phyloP scores from a whole-genome alignment of 1,140 invertebrate species.

The Lasaia peninsularis region DNA sequence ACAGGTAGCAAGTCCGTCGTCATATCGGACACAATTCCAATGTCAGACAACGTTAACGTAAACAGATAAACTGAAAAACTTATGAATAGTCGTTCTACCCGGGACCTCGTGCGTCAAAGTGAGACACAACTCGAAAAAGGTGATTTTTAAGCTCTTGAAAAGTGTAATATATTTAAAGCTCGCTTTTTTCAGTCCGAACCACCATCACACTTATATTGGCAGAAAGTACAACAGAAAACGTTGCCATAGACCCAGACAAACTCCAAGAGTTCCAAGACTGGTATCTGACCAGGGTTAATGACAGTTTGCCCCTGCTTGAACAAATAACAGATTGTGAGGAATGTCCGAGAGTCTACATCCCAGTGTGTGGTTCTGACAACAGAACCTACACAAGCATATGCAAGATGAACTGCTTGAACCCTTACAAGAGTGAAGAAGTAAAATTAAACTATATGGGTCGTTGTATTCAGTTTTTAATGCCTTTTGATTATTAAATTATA shows the following conservation, averaged over 20 bases:
- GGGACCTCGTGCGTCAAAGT: too few species aligned
- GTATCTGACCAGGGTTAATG: conserved; percentile 28
- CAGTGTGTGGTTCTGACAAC: conserved; percentile 40
- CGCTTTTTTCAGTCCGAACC: too few species aligned
- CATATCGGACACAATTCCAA: too few species aligned
- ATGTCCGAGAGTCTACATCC: conserved; percentile 47
- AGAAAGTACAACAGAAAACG: not conserved
- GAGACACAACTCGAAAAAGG: too few species aligned
- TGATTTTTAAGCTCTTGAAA: too few species aligned
- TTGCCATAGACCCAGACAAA: conserved; percentile 2
- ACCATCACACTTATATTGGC: too few species aligned
- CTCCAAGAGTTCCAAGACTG: conserved; percentile 26
- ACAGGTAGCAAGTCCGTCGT: too few species aligned
- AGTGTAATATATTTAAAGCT: too few species aligned
- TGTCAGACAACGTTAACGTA: too few species aligned
- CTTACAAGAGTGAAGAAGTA: conserved; percentile 8
- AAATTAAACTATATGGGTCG: conserved; percentile 27
- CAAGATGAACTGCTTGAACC: conserved; percentile 44
- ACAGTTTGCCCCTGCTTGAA: conserved; percentile 37
- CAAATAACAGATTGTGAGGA: conserved; percentile 32
- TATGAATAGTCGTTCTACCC: too few species aligned
- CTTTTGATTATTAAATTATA: conserved; percentile 31
- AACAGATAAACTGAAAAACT: too few species aligned
- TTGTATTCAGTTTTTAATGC: conserved; percentile 31
- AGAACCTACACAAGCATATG: conserved; percentile 45